These are phyloP conservation scores for Apostichopus leukothele DNA, from an alignment of 53 echinoderm and acorn worm genomes.

Conservation along the genomic window DNA sequence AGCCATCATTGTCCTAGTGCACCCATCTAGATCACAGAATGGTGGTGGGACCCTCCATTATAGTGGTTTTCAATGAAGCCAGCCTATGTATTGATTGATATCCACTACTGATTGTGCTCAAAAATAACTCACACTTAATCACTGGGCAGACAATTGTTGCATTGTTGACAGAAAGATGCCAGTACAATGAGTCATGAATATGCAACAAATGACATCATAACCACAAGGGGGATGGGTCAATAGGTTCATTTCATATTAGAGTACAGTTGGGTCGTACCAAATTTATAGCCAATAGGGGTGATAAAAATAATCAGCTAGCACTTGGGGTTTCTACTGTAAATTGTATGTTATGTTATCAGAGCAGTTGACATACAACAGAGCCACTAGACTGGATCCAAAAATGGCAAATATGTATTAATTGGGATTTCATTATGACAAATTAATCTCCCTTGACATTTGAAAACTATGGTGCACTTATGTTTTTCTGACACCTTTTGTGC, in stretches of 20 bases:
- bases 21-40: too few relatives aligned
- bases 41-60: too few relatives aligned
- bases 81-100: too few relatives aligned
- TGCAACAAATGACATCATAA: slow-evolving; percentile 4
- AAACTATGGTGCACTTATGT: too few relatives aligned
- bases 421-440: background rate
- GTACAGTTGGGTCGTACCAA: background rate
- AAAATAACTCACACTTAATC: background rate
- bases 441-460: background rate
- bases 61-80: too few relatives aligned
- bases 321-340: too few relatives aligned
- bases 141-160: background rate
- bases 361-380: slow-evolving; percentile 17
- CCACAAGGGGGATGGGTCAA: slow-evolving; percentile 27
- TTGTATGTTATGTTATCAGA: background rate
- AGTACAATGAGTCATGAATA: slow-evolving; percentile 16
- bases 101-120: too few relatives aligned
- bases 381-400: background rate
- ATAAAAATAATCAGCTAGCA: background rate
- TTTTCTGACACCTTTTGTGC: too few relatives aligned
- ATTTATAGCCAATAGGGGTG: slow-evolving; percentile 16
- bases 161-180: slow-evolving; percentile 32
- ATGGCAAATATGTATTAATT: slow-evolving; percentile 44
- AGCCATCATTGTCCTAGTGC: too few relatives aligned
- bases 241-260: background rate